Evolutionary conservation across 2,113 vertebrate genomes (phyloP).

Genomic region (Hucho hucho): DNA sequence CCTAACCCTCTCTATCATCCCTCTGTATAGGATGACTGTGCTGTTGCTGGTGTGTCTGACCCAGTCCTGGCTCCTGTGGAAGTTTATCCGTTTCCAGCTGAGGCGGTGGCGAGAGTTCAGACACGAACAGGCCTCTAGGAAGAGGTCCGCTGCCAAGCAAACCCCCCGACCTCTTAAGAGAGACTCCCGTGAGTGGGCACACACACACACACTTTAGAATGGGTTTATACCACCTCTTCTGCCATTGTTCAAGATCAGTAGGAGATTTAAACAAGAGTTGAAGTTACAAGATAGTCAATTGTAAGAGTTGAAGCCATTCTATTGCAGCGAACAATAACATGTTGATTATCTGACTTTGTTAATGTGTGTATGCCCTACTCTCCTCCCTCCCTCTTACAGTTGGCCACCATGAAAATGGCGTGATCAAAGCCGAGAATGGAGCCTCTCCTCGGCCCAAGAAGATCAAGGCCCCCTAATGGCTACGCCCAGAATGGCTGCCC

Average conservation of each 20-base stretch:
- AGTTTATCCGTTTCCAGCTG: slow-evolving; percentile 96
- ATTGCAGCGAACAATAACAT: no score
- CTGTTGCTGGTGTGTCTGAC: slow-evolving; percentile 88
- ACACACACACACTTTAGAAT: neutral
- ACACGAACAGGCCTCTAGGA: slow-evolving; percentile 84
- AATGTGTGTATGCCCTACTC: neutral
- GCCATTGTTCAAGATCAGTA: no score
- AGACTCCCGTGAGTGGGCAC: slow-evolving; percentile 79
- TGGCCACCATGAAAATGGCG: slow-evolving; percentile 91
- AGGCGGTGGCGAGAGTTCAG: slow-evolving; percentile 91
- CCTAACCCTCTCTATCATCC: slow-evolving; percentile 28
- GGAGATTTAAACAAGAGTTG: no score
- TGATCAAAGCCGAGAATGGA: slow-evolving; percentile 91
- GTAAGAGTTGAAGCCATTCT: no score
- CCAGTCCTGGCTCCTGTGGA: slow-evolving; percentile 96
- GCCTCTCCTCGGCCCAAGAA: slow-evolving; percentile 92
- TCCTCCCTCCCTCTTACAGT: slow-evolving; percentile 28
- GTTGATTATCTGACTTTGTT: no score
- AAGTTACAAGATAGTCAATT: no score
- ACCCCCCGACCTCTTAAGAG: slow-evolving; percentile 80
- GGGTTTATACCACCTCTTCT: no score
- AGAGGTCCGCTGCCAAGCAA: slow-evolving; percentile 75
- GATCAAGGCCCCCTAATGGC: slow-evolving; percentile 86
- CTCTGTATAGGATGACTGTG: slow-evolving; percentile 80
- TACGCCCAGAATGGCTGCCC: slow-evolving; percentile 40